Evolutionary conservation across 2,113 vertebrate species (phyloP).

Genomic region (Ellobius talpinus): DNA sequence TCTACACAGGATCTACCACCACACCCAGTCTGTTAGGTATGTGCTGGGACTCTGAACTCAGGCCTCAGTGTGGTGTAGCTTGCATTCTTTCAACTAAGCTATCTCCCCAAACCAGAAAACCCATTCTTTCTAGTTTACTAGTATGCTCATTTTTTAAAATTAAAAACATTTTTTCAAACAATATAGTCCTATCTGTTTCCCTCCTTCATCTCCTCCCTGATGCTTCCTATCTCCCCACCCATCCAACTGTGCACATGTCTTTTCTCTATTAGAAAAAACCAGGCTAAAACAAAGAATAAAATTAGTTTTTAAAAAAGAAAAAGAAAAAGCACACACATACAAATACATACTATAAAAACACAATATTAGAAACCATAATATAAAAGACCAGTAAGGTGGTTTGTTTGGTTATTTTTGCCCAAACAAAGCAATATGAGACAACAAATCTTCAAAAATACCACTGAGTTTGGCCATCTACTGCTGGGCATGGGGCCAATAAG

Average conservation of each 20-base stretch:
- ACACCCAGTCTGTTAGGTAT: background rate
- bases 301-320: too few relatives aligned
- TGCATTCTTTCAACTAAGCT: background rate
- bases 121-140: constrained; percentile 27
- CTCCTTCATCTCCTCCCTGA: background rate
- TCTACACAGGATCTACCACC: background rate
- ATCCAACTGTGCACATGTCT: background rate
- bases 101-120: background rate
- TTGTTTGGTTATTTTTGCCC: too few relatives aligned
- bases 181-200: background rate
- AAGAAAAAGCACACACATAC: background rate
- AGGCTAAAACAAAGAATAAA: background rate
- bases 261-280: background rate
- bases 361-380: background rate
- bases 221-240: too few relatives aligned
- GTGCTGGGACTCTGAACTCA: background rate
- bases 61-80: background rate
- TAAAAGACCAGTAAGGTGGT: background rate
- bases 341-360: background rate
- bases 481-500: background rate
- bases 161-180: background rate
- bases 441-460: too few relatives aligned
- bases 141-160: background rate
- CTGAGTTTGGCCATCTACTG: background rate
- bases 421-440: background rate